A percentile compares a stretch with the other conserved stretches of the same genome.
phyloP scores from a whole-genome alignment of 2,888 invertebrate genomes.

The Meiosimyza platycephala region DNA sequence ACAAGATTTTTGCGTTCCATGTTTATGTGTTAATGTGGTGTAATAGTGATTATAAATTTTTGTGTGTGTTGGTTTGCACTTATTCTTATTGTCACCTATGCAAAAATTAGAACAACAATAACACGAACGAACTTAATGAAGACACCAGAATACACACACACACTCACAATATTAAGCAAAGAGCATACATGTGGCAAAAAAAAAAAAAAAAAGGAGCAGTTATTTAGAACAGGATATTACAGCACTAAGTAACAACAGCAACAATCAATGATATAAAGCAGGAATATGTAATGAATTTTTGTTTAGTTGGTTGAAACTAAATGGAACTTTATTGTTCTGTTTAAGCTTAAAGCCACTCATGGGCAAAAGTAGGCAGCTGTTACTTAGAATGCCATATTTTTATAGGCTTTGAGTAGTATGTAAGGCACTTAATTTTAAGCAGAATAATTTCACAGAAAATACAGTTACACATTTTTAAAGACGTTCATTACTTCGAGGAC shows the following conservation, averaged over 20 bases:
- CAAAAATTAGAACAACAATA: background rate
- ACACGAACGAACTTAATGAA: background rate
- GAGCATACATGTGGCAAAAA: background rate
- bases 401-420: too few relatives aligned
- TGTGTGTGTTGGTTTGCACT: background rate
- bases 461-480: too few relatives aligned
- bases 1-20: background rate
- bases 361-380: too few relatives aligned
- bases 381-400: too few relatives aligned
- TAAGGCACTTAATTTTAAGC: too few relatives aligned
- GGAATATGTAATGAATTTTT: background rate
- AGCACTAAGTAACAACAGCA: too few relatives aligned
- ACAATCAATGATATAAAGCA: background rate
- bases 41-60: background rate
- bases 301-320: too few relatives aligned
- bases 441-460: too few relatives aligned
- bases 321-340: too few relatives aligned
- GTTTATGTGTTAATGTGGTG: background rate
- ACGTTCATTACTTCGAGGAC: too few relatives aligned
- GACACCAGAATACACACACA: background rate
- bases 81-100: background rate
- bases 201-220: background rate
- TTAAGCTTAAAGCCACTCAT: too few relatives aligned
- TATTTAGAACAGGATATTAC: slow-evolving; percentile 3
- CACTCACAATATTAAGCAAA: background rate